phyloP scores from a whole-genome alignment of 2,888 invertebrate genomes.

The Xylophagus ater region DNA sequence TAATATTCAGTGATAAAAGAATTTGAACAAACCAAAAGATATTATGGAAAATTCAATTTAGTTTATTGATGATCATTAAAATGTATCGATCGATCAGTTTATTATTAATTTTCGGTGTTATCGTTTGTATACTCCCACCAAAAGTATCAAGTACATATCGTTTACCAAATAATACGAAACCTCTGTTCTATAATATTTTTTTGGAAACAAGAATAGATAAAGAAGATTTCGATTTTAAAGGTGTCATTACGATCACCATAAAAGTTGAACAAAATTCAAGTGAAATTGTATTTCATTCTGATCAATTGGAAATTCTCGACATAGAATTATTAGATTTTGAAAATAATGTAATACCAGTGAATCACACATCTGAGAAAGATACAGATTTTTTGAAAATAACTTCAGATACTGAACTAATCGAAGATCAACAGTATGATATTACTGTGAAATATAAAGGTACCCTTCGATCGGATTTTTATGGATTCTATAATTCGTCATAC shows the following conservation, averaged over 20 bases:
- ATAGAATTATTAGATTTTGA: too few species aligned
- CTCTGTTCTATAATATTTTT: slow-evolving; percentile 43
- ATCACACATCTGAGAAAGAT: too few species aligned
- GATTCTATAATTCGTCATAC: slow-evolving; percentile 52
- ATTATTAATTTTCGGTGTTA: not conserved
- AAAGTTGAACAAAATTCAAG: slow-evolving; percentile 40
- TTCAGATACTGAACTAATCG: slow-evolving; percentile 7
- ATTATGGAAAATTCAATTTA: too few species aligned
- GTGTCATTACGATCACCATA: slow-evolving; percentile 41
- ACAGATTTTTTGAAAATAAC: slow-evolving; percentile 26
- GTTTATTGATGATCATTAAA: too few species aligned
- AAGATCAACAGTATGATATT: slow-evolving; percentile 39
- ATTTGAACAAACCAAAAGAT: too few species aligned
- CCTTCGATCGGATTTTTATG: slow-evolving; percentile 50
- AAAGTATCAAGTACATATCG: too few species aligned
- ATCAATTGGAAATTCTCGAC: too few species aligned
- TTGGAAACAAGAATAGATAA: slow-evolving; percentile 41
- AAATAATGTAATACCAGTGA: too few species aligned
- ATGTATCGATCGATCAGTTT: too few species aligned
- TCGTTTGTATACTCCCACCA: not conserved
- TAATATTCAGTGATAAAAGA: too few species aligned
- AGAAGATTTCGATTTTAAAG: slow-evolving; percentile 29
- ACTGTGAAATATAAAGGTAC: slow-evolving; percentile 46
- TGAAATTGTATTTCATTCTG: slow-evolving; percentile 36
- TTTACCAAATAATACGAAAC: slow-evolving; percentile 44